phyloP scores from a whole-genome alignment of 2,888 invertebrate species.

The Callinectes sapidus region DNA sequence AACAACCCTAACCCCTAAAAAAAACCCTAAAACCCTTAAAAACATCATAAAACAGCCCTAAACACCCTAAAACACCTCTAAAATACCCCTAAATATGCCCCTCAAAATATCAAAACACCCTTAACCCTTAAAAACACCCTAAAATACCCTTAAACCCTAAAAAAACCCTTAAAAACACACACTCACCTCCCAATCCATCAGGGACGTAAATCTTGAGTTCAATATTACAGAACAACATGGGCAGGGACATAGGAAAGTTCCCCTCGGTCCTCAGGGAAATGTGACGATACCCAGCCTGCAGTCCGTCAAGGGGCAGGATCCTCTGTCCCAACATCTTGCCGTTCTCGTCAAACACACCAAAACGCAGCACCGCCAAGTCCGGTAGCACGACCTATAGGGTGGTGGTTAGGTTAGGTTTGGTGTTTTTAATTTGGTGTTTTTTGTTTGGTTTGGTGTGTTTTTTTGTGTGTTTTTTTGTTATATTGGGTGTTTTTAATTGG shows the following conservation, averaged over 20 bases:
- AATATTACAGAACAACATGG: constrained; percentile 99
- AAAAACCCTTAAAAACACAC: too few species aligned
- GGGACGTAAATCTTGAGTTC: constrained; percentile 99
- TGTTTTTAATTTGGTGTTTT: too few species aligned
- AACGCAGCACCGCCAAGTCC: constrained; percentile 96
- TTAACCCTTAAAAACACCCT: constrained; percentile 84
- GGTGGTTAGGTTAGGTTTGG: background rate
- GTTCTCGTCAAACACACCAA: constrained; percentile 99
- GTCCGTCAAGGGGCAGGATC: constrained; percentile 96
- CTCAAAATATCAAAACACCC: background rate
- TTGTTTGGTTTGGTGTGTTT: too few species aligned
- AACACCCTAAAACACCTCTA: background rate
- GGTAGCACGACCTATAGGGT: constrained; percentile 91
- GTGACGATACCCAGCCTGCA: constrained; percentile 98
- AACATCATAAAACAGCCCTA: background rate
- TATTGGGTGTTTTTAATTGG: too few species aligned
- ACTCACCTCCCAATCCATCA: constrained; percentile 92
- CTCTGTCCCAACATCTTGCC: constrained; percentile 97
- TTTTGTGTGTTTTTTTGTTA: too few species aligned
- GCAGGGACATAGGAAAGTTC: constrained; percentile 98
- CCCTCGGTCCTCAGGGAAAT: constrained; percentile 98
- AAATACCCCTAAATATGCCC: background rate
- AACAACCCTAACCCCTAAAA: background rate
- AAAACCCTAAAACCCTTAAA: background rate
- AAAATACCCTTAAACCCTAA: background rate